Conservation (phyloP, 2,888 invertebrate species). For the Dicycla oo region DNA sequence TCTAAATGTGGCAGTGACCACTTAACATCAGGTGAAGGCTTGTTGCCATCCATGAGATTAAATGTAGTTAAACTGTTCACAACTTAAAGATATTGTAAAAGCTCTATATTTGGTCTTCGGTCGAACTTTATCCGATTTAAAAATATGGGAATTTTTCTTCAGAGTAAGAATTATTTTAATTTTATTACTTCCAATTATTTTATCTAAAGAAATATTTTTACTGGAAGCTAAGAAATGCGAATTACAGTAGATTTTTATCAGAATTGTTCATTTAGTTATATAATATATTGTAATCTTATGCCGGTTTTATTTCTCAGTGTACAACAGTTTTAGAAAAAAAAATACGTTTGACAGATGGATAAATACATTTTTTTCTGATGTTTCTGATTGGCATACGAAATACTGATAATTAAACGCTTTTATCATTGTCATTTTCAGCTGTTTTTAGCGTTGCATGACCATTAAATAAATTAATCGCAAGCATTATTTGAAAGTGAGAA, state of each 20-base stretch:
- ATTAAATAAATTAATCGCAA: neutral
- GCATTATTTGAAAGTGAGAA: neutral
- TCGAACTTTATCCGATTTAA: neutral
- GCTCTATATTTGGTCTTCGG: neutral
- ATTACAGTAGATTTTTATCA: neutral
- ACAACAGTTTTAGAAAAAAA: neutral
- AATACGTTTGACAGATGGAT: neutral
- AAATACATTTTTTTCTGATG: too few species aligned
- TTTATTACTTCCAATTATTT: constrained; percentile 1
- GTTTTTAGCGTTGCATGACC: neutral
- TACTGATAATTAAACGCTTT: neutral
- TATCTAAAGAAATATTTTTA: neutral
- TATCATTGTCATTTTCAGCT: neutral
- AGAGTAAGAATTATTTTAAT: neutral
- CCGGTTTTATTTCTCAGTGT: neutral
- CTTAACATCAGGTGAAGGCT: neutral
- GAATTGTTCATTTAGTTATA: neutral
- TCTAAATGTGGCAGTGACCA: neutral
- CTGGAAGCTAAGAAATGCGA: neutral
- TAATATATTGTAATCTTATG: too few species aligned
- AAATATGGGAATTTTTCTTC: neutral
- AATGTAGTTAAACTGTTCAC: neutral
- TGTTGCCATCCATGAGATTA: neutral
- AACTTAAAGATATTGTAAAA: neutral
- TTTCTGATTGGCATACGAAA: too few species aligned